These are phyloP conservation scores for Macheiramphus alcinus DNA, from an alignment of 2,113 vertebrate genomes.

Conservation along the genomic window DNA sequence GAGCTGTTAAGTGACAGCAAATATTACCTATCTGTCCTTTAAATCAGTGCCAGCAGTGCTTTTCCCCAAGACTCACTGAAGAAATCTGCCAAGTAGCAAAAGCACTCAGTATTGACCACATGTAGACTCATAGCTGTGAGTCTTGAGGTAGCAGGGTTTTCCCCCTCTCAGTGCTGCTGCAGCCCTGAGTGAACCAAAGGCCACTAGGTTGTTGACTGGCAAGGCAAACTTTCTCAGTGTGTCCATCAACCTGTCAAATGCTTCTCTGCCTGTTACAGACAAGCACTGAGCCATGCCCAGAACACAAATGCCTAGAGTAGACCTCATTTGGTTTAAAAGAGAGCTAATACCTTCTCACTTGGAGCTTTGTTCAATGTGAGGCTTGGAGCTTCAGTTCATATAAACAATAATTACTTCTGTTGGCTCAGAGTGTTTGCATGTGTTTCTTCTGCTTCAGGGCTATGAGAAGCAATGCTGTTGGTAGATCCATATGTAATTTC, in stretches of 20 bases:
- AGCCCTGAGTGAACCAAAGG: background rate
- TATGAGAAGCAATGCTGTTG: background rate
- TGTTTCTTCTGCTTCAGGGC: background rate
- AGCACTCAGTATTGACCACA: rapidly evolving
- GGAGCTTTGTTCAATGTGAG: background rate
- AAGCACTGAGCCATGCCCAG: background rate
- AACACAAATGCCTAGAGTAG: background rate
- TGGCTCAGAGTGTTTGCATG: background rate
- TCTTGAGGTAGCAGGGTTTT: background rate
- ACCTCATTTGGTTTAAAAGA: background rate
- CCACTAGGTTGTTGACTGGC: background rate
- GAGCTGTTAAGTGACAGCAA: background rate
- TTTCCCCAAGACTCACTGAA: background rate
- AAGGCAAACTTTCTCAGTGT: background rate
- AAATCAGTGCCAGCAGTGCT: background rate
- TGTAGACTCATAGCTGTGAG: background rate
- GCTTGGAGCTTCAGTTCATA: background rate
- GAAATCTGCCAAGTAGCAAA: background rate
- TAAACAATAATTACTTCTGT: background rate
- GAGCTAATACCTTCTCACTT: background rate
- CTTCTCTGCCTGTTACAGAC: background rate
- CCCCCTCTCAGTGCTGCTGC: background rate
- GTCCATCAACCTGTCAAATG: background rate
- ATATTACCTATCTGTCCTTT: background rate
- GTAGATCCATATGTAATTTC: background rate